Conservation (phyloP, 2,888 invertebrate genomes). For the Euplexia lucipara region DNA sequence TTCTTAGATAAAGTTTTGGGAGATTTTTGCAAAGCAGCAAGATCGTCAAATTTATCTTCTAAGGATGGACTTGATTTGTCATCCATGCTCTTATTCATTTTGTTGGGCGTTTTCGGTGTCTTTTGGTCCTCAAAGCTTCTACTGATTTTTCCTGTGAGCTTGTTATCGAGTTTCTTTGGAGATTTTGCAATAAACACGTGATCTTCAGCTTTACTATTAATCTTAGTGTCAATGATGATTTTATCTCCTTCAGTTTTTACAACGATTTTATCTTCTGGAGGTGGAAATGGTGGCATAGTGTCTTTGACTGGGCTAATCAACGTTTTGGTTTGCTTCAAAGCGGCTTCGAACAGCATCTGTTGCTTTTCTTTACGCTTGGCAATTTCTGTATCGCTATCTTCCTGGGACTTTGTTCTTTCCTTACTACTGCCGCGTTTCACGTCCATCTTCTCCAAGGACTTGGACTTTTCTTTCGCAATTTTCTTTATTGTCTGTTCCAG, state of each 20-base stretch:
- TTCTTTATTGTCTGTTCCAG: constrained; percentile 88
- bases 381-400: constrained; percentile 93
- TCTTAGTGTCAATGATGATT: constrained; percentile 93
- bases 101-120: constrained; percentile 88
- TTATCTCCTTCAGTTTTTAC: constrained; percentile 94
- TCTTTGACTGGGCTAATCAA: constrained; percentile 94
- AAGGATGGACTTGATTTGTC: constrained; percentile 91
- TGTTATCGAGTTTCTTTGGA: constrained; percentile 93
- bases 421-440: constrained; percentile 90
- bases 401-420: constrained; percentile 93
- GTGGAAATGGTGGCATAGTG: constrained; percentile 93
- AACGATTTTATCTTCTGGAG: constrained; percentile 93
- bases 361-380: constrained; percentile 94
- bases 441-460: constrained; percentile 93
- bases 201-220: constrained; percentile 94
- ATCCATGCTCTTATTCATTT: constrained; percentile 92
- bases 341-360: constrained; percentile 94
- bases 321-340: constrained; percentile 94
- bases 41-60: constrained; percentile 92
- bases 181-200: constrained; percentile 94
- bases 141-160: constrained; percentile 90
- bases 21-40: constrained; percentile 90
- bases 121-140: constrained; percentile 92
- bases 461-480: constrained; percentile 92
- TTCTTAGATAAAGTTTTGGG: constrained; percentile 91